Evolutionary conservation across 2,888 invertebrate species (phyloP).

Genomic region (Rhamnusium bicolor): DNA sequence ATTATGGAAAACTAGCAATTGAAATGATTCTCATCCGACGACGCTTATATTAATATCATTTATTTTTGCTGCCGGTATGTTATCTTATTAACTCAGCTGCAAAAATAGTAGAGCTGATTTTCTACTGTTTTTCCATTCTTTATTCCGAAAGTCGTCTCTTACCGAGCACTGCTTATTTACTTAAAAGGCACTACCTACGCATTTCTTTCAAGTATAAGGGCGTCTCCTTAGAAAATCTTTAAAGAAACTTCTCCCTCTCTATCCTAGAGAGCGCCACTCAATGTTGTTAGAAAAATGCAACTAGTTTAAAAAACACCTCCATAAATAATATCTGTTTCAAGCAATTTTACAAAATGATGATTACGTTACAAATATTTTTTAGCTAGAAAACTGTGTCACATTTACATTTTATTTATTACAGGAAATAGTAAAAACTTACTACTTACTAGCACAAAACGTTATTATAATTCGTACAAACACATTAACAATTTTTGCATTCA

Average conservation of each 20-base stretch:
- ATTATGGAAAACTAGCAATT: no score
- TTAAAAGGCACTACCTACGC: constrained; percentile 53
- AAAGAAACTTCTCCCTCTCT: constrained; percentile 62
- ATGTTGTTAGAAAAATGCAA: constrained; percentile 15
- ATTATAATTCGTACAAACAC: neutral
- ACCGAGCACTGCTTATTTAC: constrained; percentile 47
- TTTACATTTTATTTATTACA: neutral
- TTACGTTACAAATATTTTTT: neutral
- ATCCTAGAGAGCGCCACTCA: constrained; percentile 65
- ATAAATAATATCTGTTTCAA: neutral
- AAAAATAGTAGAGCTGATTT: neutral
- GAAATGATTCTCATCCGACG: no score
- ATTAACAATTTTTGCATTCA: neutral
- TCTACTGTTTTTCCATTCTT: constrained; percentile 25
- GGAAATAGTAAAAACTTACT: neutral
- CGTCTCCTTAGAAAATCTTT: constrained; percentile 62
- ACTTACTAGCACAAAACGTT: neutral
- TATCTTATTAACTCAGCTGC: no score
- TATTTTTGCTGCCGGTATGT: no score
- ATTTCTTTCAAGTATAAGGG: constrained; percentile 52
- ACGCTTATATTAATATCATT: no score
- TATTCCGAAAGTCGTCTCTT: constrained; percentile 49
- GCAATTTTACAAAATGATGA: neutral
- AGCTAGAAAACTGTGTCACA: neutral
- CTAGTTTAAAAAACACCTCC: neutral